These are phyloP conservation scores for Sander vitreus DNA, from an alignment of 2,113 vertebrate genomes.

Conservation along the genomic window DNA sequence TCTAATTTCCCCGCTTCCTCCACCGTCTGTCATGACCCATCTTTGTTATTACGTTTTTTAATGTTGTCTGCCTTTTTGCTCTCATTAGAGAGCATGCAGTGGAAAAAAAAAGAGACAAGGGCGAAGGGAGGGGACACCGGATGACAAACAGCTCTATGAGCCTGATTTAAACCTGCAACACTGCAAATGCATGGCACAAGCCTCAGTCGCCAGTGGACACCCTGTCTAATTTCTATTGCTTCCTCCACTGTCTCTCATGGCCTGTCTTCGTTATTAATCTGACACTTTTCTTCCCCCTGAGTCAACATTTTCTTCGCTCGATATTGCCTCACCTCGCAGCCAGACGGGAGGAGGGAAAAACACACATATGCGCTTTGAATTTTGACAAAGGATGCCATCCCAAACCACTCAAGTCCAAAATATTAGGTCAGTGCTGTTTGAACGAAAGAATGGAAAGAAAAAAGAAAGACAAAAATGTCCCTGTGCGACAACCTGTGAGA, in stretches of 20 bases:
- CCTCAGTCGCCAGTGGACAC: slow-evolving; percentile 29
- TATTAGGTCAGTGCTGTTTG: slow-evolving; percentile 34
- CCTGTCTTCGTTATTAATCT: slow-evolving; percentile 70
- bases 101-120: neutral
- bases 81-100: slow-evolving; percentile 42
- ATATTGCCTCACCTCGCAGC: slow-evolving; percentile 67
- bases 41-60: slow-evolving; percentile 59
- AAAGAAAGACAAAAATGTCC: slow-evolving; percentile 1
- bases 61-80: slow-evolving; percentile 54
- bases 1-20: slow-evolving; percentile 52
- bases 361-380: slow-evolving; percentile 55
- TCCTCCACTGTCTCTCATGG: slow-evolving; percentile 44
- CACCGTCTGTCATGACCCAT: slow-evolving; percentile 50
- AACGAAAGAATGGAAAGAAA: neutral
- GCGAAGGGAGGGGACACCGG: neutral
- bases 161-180: slow-evolving; percentile 42
- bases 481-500: neutral
- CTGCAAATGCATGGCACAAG: slow-evolving; percentile 26
- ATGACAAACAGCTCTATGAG: slow-evolving; percentile 23
- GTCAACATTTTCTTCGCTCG: slow-evolving; percentile 72
- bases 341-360: slow-evolving; percentile 26
- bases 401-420: slow-evolving; percentile 35
- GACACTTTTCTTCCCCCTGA: slow-evolving; percentile 72
- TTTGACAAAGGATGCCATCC: slow-evolving; percentile 53
- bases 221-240: slow-evolving; percentile 47